A percentile compares a stretch with the other conserved stretches of the same genome.
Conservation (phyloP, 2,113 vertebrate species). For the Zosterops borbonicus region DNA sequence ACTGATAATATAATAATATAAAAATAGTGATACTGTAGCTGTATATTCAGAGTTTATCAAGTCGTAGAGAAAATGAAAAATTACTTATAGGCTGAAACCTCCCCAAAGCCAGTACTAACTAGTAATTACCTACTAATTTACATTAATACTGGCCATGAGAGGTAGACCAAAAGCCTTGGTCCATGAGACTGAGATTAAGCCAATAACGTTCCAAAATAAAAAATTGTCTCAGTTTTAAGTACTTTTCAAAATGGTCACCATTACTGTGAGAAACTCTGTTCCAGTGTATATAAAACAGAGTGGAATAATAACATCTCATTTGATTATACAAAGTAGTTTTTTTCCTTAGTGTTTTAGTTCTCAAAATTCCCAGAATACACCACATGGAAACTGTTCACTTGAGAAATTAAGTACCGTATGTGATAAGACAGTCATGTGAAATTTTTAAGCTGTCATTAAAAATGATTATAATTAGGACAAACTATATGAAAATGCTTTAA, state of each 20-base stretch:
- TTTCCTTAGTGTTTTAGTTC: slow-evolving; percentile 73
- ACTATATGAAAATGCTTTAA: slow-evolving; percentile 81
- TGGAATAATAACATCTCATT: slow-evolving; percentile 75
- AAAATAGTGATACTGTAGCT: background rate
- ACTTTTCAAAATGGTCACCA: slow-evolving; percentile 32
- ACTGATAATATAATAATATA: background rate
- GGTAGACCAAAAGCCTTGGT: background rate
- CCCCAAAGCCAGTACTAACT: background rate
- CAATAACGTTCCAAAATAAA: background rate
- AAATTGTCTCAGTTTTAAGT: background rate
- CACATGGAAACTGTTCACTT: slow-evolving; percentile 78
- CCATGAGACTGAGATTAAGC: background rate
- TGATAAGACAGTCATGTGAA: slow-evolving; percentile 79
- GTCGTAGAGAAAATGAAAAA: background rate
- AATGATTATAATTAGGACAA: slow-evolving; percentile 82
- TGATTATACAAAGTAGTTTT: slow-evolving; percentile 69
- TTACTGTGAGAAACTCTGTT: slow-evolving; percentile 40
- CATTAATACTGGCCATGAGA: background rate
- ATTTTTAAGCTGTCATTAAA: slow-evolving; percentile 84
- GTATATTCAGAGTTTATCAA: background rate
- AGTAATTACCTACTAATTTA: background rate
- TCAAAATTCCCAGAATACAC: slow-evolving; percentile 78
- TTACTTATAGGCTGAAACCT: background rate
- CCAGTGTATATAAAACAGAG: slow-evolving; percentile 67
- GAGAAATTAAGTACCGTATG: slow-evolving; percentile 79